phyloP scores from a whole-genome alignment of 2,888 invertebrate genomes.

The Microdon myrmicae region DNA sequence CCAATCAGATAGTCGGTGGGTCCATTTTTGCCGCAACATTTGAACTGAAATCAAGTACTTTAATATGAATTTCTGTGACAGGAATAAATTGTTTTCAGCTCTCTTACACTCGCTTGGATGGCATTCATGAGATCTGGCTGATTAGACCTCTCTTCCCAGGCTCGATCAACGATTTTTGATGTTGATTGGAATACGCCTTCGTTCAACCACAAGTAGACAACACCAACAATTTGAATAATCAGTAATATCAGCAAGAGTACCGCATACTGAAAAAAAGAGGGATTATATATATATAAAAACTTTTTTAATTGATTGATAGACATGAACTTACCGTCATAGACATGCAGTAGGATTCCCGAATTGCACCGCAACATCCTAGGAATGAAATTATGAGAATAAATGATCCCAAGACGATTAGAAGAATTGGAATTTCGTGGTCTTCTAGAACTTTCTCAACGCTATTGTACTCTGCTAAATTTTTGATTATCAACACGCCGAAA shows the following conservation, averaged over 20 bases:
- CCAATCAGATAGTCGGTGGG: slow-evolving; percentile 55
- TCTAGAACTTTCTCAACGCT: slow-evolving; percentile 67
- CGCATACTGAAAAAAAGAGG: slow-evolving; percentile 72
- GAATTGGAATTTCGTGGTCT: slow-evolving; percentile 71
- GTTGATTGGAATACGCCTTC: slow-evolving; percentile 71
- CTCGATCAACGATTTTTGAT: slow-evolving; percentile 68
- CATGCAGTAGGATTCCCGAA: slow-evolving; percentile 89
- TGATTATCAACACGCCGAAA: slow-evolving; percentile 74
- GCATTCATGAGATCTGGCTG: slow-evolving; percentile 58
- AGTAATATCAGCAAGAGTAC: slow-evolving; percentile 77
- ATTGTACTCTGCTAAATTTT: slow-evolving; percentile 70
- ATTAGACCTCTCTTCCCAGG: slow-evolving; percentile 61
- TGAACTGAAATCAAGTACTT: slow-evolving; percentile 53
- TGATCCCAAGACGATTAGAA: slow-evolving; percentile 76
- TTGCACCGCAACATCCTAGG: slow-evolving; percentile 91
- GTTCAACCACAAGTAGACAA: slow-evolving; percentile 74
- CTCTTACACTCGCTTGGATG: slow-evolving; percentile 58
- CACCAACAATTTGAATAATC: slow-evolving; percentile 77
- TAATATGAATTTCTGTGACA: slow-evolving; percentile 41
- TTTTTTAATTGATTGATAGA: slow-evolving; percentile 1
- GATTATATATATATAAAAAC: slow-evolving; percentile 5
- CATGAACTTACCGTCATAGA: slow-evolving; percentile 76
- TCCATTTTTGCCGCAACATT: slow-evolving; percentile 61
- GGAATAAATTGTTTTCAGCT: background rate
- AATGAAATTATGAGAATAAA: slow-evolving; percentile 84